Conservation (phyloP, 1,140 invertebrate genomes). For the Sinonovacula constricta region DNA sequence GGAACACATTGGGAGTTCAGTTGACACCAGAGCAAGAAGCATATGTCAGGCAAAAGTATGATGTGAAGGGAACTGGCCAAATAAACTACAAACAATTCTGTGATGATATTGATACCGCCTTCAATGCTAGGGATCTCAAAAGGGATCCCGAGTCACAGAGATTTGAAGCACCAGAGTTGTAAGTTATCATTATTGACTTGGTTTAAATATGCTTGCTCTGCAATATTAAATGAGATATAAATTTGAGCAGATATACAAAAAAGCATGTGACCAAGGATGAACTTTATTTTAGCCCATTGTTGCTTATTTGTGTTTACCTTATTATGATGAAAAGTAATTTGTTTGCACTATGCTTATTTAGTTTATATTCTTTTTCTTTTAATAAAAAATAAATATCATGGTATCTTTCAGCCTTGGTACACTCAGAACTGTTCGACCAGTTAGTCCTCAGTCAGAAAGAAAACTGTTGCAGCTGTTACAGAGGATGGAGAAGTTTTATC, state of each 20-base stretch:
- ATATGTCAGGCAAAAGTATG: slow-evolving; percentile 72
- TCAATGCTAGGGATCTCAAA: slow-evolving; percentile 68
- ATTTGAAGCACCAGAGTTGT: slow-evolving; percentile 72
- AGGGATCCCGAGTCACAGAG: slow-evolving; percentile 70
- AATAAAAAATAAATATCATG: too few relatives aligned
- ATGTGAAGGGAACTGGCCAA: slow-evolving; percentile 67
- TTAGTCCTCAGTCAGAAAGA: slow-evolving; percentile 67
- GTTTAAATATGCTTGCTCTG: too few relatives aligned
- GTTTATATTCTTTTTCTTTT: too few relatives aligned
- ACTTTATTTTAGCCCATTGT: too few relatives aligned
- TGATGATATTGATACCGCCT: slow-evolving; percentile 72
- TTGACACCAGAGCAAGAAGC: slow-evolving; percentile 71
- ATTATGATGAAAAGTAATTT: too few relatives aligned
- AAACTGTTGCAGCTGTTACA: slow-evolving; percentile 63
- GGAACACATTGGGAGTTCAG: slow-evolving; percentile 73
- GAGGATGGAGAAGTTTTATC: slow-evolving; percentile 72
- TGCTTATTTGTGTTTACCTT: too few relatives aligned
- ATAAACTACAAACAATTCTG: slow-evolving; percentile 78
- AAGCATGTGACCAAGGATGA: too few relatives aligned
- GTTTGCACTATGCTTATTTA: too few relatives aligned
- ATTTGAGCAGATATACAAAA: too few relatives aligned
- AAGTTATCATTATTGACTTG: slow-evolving; percentile 53
- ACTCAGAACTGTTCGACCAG: slow-evolving; percentile 69
- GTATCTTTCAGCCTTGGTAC: slow-evolving; percentile 78
- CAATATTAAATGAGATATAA: too few relatives aligned